Conservation (phyloP, 2,888 invertebrate genomes). For the Andrena bucephala region DNA sequence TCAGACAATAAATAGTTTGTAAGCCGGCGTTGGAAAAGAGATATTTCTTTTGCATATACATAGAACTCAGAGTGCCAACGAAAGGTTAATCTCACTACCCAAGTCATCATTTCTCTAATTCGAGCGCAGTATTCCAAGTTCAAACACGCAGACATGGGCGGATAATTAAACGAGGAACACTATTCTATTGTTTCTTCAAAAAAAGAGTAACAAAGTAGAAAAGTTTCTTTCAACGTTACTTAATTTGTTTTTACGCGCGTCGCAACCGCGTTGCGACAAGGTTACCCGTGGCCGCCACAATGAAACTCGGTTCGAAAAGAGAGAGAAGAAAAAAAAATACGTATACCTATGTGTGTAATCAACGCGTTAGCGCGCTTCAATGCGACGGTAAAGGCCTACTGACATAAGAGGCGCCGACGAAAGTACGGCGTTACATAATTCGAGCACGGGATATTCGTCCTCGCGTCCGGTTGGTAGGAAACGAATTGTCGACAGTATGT, state of each 20-base stretch:
- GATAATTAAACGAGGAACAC: slow-evolving; percentile 8
- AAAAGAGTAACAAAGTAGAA: slow-evolving; percentile 30
- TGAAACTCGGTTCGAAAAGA: slow-evolving; percentile 12
- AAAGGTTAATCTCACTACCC: too few relatives aligned
- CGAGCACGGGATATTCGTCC: slow-evolving; percentile 78
- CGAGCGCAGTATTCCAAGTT: too few relatives aligned
- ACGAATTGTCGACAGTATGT: slow-evolving; percentile 59
- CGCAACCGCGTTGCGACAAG: slow-evolving; percentile 28
- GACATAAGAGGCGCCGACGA: slow-evolving; percentile 79
- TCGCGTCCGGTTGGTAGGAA: slow-evolving; percentile 62
- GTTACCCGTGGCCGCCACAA: slow-evolving; percentile 30
- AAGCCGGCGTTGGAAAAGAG: too few relatives aligned
- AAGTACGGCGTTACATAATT: slow-evolving; percentile 79
- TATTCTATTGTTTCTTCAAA: slow-evolving; percentile 12
- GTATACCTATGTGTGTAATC: slow-evolving; percentile 23
- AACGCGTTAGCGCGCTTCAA: slow-evolving; percentile 26
- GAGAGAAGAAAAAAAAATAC: background rate
- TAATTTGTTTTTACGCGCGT: slow-evolving; percentile 37
- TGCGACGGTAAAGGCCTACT: slow-evolving; percentile 39
- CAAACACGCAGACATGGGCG: too few relatives aligned
- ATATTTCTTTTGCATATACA: too few relatives aligned
- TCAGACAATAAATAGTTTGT: too few relatives aligned
- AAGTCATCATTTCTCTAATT: too few relatives aligned
- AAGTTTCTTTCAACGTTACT: slow-evolving; percentile 35
- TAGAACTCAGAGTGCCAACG: too few relatives aligned